These are phyloP conservation scores for Ondatra zibethicus DNA, from an alignment of 2,113 vertebrate genomes.

Conservation along the genomic window DNA sequence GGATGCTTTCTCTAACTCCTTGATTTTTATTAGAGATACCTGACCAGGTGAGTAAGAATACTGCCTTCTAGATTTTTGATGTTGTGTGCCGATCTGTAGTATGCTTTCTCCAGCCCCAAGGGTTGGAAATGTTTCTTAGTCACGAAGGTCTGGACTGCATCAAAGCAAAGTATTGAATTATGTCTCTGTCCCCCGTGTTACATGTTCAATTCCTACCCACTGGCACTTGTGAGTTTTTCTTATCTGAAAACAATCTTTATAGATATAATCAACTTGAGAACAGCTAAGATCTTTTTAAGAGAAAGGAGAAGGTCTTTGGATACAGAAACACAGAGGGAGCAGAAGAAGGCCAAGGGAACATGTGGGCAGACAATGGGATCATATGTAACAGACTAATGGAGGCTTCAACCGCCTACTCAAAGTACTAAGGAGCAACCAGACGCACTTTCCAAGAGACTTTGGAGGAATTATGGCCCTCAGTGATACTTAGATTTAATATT, in stretches of 20 bases:
- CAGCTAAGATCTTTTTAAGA: background rate
- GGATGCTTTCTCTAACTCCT: background rate
- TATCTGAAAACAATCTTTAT: conserved; percentile 21
- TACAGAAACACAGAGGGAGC: background rate
- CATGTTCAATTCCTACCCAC: background rate
- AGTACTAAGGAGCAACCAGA: background rate
- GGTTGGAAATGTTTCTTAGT: background rate
- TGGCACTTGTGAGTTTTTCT: background rate
- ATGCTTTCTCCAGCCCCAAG: background rate
- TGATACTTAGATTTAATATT: background rate
- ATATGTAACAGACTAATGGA: background rate
- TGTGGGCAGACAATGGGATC: background rate
- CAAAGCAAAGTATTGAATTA: background rate
- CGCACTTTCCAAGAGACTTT: background rate
- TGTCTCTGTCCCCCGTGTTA: background rate
- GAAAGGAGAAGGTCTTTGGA: background rate
- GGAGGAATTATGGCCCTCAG: background rate
- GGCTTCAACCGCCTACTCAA: background rate
- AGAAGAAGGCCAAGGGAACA: background rate
- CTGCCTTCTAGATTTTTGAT: background rate
- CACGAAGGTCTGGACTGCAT: background rate
- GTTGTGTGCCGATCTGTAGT: background rate
- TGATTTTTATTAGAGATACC: background rate
- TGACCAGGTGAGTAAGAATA: background rate
- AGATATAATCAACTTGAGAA: background rate